These are phyloP conservation scores for Erebia aethiops DNA, from an alignment of 2,888 invertebrate genomes.

Conservation along the genomic window DNA sequence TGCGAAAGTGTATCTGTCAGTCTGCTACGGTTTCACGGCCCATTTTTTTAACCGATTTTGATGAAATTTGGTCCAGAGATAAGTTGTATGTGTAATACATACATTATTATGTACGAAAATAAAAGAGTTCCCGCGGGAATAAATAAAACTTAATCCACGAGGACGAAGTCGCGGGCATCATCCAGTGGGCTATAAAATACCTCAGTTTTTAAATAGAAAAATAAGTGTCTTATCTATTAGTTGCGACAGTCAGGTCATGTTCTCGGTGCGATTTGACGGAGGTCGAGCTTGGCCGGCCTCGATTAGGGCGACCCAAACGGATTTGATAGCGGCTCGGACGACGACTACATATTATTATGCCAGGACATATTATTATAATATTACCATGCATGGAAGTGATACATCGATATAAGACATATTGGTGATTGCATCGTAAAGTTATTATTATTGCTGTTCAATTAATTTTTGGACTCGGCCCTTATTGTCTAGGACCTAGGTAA, in stretches of 20 bases:
- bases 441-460: too few species aligned
- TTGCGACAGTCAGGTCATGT: slow-evolving; percentile 63
- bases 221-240: slow-evolving; percentile 50
- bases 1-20: too few species aligned
- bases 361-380: slow-evolving; percentile 16
- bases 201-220: neutral
- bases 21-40: too few species aligned
- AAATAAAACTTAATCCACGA: too few species aligned
- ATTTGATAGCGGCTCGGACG: slow-evolving; percentile 66
- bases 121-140: too few species aligned
- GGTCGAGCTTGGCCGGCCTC: slow-evolving; percentile 70
- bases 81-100: too few species aligned
- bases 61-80: too few species aligned
- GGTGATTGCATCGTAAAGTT: neutral
- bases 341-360: slow-evolving; percentile 42
- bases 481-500: too few species aligned
- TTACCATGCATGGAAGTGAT: slow-evolving; percentile 1
- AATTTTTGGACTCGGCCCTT: too few species aligned
- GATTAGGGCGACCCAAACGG: slow-evolving; percentile 67
- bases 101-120: too few species aligned
- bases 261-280: slow-evolving; percentile 56
- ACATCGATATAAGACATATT: slow-evolving; percentile 2
- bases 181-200: neutral
- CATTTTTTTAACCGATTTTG: too few species aligned
- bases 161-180: too few species aligned